Evolutionary conservation across 2,113 vertebrate species (phyloP), one percentile per base, ranked within the genome.

Genomic region (Nerophis lumbriciformis): DNA sequence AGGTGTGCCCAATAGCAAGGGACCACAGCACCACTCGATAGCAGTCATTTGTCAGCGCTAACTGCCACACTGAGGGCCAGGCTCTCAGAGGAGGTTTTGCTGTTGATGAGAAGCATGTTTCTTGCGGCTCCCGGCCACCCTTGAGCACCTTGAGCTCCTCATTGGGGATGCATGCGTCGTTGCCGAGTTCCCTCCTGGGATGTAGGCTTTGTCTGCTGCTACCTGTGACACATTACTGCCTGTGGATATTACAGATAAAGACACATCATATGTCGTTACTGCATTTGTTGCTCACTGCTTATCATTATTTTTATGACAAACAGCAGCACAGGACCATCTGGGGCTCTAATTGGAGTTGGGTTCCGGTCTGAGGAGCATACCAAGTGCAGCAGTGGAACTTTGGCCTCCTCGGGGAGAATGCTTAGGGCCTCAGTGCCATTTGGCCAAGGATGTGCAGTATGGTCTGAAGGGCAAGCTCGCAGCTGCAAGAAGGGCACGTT

Each of bases 41-140:
- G 79, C 65, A 73, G 70, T 76, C 80, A 72, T 89, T 87, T 83
- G 75, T 85, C 85, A 81, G 66, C 55, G 11, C 73, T 81, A 82
- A 85, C 75, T 72, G 76, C 75, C 66, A 35, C 58, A 70, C 68
- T 53, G 62, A 8, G 68, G 62, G 62, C 73, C 67, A 28, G 61
- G 63, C 66, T 73, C 85, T 78, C 66, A 10, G 8, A 72, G 74
- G 77, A 69, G 44, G 64, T 6, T 56, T 75, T 63, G 69, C 68
- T 69, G 59, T 58, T 55, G 71, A 80, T 62, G 72, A 74, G 76
- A 76, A 70, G 66, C 66, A 39, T 60, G 63, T 80, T 87, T 81
- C 65, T 42, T 47, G 65, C 52, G 9, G 62, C 65, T 71, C 55
- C 61, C 21, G 48, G 62, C 62, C 71, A 74, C 69, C 68, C 15